Base-by-base conservation (phyloP, 2,113 vertebrate genomes). In the Pluvianellus socialis region DNA sequence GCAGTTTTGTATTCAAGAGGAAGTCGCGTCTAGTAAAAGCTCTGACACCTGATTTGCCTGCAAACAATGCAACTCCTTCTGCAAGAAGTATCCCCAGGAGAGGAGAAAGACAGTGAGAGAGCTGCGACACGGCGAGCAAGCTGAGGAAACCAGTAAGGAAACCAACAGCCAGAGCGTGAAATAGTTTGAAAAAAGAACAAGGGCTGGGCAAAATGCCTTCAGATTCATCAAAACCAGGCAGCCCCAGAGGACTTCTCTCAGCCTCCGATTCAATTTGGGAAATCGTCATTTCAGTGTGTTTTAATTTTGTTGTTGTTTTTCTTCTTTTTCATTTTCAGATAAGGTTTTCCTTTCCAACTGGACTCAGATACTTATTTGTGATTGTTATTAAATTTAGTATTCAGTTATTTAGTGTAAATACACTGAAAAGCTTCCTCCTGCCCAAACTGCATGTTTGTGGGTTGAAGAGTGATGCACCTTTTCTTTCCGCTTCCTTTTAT, bases 1-100 rank as follows among this genome's bases (percentile, higher is more conserved):
- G 76, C 86, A 94, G 94, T 95, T 96, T 96, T 97, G 96, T 96
- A 86, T 74, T 92, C 24, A 12, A 53, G 80, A 92, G 96, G 96
- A 97, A 97, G 86, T 91, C 2, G 0, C 0, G 6, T 67, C 79
- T 84, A 2, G 84, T 79, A 23, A 84, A 97, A 95, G 84, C 70
- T 79, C 68, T 26, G 65, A 94, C 92, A 89, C 96, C 88, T 92
- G 92, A 97, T 95, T 96, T 96, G 62, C 76, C 73, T 92, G 73
- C 68, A 42, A 91, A 97, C 91, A 97, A 95, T 95, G 73, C 33
- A 28, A 28, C 65, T 92, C 83, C 52, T 86, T 81, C 76, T 75
- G 76, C 65, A 53, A 74, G 79, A 92, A 92, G 44, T 30, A 49
- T 91, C 86, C 79, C 79, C 1, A 9, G 65, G 76, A 94, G 73